Evolutionary conservation across 2,888 invertebrate species (phyloP), one percentile per base, ranked within the genome.

Genomic region (Idaea dimidiata): DNA sequence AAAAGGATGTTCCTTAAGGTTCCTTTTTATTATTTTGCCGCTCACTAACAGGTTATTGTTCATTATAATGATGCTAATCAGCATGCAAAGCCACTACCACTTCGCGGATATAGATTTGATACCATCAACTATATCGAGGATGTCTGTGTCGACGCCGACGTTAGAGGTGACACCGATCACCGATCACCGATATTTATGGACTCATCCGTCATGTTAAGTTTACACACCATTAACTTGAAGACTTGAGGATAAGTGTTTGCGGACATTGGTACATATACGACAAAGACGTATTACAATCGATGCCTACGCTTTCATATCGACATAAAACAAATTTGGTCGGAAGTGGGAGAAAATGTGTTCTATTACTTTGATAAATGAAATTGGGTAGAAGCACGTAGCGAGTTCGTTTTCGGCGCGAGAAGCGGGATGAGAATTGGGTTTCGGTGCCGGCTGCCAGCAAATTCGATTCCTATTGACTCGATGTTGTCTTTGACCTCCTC

Each of bases 51-150:
- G 18, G 56, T 56, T 70, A 78, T 80, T 80, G 79, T 81, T 78
- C 70, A 70, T 74, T 72, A 62, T 84, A 85, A 83, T 82, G 76
- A 79, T 68, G 74, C 77, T 76, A 79, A 86, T 86, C 78, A 82
- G 77, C 79, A 86, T 88, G 80, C 86, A 79, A 67, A 59, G 63
- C 63, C 59, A 66, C 76, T 76, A 70, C 66, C 63, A 65, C 53
- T 67, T 63, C 66, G 69, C 77, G 75, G 77, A 76, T 78, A 77
- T 76, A 79, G 73, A 72, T 73, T 70, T 71, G 72, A 76, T 72
- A 71, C 69, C 67, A 64, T 69, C 68, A 66, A 59, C 68, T 57
- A 56, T 60, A 54, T 33, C 73, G 76, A 74, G 71, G 73, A 67
- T 75, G 70, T 65, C 64, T 67, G 64, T 65, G n/a, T 54, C 54